phyloP scores from a whole-genome alignment of 2,113 vertebrate genomes.

The Cercocebus atys region DNA sequence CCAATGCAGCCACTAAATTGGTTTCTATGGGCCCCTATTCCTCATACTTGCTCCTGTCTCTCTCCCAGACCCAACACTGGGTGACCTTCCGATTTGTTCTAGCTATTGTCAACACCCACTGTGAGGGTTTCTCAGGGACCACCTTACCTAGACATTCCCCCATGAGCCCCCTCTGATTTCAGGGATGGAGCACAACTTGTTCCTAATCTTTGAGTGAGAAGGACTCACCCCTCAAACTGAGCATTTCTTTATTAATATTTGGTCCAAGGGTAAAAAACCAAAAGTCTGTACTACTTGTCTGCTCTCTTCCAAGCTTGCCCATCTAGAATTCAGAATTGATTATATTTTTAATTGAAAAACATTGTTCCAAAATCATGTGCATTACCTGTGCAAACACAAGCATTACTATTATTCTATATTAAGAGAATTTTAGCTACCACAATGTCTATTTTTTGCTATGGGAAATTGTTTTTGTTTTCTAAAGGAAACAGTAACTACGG shows the following conservation, averaged over 20 bases:
- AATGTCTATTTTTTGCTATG: neutral
- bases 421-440: neutral
- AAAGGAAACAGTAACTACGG: neutral
- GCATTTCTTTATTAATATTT: neutral
- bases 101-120: neutral
- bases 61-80: accelerated
- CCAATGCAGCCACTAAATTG: accelerated
- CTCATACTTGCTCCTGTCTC: neutral
- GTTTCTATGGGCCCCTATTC: accelerated
- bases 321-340: neutral
- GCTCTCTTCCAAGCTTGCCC: neutral
- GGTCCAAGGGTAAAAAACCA: neutral
- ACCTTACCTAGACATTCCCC: no score
- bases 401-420: neutral
- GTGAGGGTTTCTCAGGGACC: accelerated
- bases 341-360: neutral
- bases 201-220: neutral
- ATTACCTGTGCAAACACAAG: neutral
- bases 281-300: neutral
- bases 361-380: neutral
- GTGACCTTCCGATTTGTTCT: neutral
- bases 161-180: neutral
- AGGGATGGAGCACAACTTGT: accelerated
- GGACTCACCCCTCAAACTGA: accelerated
- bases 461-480: neutral